A percentile compares a stretch with the other conserved stretches of the same genome.
phyloP scores from a whole-genome alignment of 2,113 vertebrate genomes.

The Malaclemys terrapin region DNA sequence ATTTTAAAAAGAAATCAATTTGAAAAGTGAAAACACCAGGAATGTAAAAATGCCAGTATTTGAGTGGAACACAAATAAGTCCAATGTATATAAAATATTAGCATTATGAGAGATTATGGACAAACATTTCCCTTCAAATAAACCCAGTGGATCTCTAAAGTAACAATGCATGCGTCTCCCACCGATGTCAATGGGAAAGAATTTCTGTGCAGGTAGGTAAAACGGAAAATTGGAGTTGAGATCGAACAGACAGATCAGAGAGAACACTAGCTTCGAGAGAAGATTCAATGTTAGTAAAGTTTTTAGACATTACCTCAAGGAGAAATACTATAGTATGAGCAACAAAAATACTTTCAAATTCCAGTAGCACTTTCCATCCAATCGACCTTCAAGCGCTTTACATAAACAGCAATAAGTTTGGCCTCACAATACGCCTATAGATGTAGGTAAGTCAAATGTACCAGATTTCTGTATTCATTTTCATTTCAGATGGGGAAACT shows the following conservation, averaged over 20 bases:
- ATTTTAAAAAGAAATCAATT: background rate
- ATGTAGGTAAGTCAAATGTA: background rate
- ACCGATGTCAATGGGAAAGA: background rate
- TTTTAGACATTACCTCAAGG: background rate
- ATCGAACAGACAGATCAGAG: background rate
- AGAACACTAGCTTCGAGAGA: background rate
- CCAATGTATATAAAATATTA: background rate
- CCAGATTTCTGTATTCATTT: background rate
- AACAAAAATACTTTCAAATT: background rate
- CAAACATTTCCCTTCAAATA: background rate
- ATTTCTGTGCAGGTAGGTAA: background rate
- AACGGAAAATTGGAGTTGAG: background rate
- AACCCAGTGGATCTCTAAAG: background rate
- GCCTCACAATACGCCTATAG: background rate
- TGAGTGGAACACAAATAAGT: background rate
- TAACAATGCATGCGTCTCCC: background rate
- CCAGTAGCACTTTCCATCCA: background rate
- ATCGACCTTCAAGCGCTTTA: background rate
- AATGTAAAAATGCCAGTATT: background rate
- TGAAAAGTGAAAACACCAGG: background rate
- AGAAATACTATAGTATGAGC: background rate
- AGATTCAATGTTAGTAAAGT: background rate
- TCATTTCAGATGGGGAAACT: background rate
- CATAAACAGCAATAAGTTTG: background rate
- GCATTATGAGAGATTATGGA: background rate